Evolutionary conservation across 1,140 invertebrate species (phyloP).

Genomic region (Arion vulgaris): DNA sequence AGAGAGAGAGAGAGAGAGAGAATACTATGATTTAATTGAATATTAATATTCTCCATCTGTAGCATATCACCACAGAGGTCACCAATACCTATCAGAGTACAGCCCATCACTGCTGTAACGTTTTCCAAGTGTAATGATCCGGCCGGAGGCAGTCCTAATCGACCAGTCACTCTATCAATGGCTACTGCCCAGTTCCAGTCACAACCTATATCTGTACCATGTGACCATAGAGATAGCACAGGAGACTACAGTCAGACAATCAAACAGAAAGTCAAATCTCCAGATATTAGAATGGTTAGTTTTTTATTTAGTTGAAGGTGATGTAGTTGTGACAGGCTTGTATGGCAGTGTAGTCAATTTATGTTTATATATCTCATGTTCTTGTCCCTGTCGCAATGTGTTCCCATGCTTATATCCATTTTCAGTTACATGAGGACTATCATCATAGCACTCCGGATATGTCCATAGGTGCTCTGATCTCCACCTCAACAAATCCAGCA

Average conservation of each 20-base stretch:
- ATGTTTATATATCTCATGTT: too few species aligned
- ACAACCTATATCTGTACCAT: slow-evolving; percentile 84
- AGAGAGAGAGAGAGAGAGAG: too few species aligned
- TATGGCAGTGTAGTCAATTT: too few species aligned
- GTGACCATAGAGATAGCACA: slow-evolving; percentile 7
- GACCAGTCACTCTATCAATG: slow-evolving; percentile 61
- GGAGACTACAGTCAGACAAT: background rate
- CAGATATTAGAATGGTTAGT: slow-evolving; percentile 30
- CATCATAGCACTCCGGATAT: too few species aligned
- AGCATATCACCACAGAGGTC: slow-evolving; percentile 27
- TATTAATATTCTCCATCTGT: background rate
- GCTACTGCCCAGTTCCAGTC: slow-evolving; percentile 44
- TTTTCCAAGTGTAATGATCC: slow-evolving; percentile 10
- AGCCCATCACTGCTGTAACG: background rate
- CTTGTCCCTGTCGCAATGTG: too few species aligned
- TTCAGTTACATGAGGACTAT: too few species aligned
- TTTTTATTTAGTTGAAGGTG: background rate
- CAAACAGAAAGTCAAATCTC: slow-evolving; percentile 23
- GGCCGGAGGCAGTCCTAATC: slow-evolving; percentile 49
- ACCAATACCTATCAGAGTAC: slow-evolving; percentile 27
- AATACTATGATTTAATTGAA: too few species aligned
- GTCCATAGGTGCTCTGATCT: too few species aligned
- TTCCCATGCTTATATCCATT: too few species aligned
- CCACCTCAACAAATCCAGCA: too few species aligned
- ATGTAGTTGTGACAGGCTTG: too few species aligned